phyloP scores from a whole-genome alignment of 1,140 invertebrate species.

The Drosophila bocki region DNA sequence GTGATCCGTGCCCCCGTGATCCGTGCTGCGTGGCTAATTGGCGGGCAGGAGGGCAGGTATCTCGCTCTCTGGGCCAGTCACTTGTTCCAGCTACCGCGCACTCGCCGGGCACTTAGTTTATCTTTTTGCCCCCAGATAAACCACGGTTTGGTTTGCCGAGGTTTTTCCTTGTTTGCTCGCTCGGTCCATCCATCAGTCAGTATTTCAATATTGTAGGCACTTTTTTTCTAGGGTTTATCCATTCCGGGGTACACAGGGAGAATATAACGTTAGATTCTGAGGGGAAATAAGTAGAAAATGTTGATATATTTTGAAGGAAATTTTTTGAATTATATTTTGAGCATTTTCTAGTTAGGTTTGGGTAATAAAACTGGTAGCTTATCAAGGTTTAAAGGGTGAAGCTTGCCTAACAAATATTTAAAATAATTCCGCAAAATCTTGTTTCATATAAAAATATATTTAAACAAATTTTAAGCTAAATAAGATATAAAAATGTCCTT shows the following conservation, averaged over 20 bases:
- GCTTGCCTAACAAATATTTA: neutral
- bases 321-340: neutral
- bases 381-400: neutral
- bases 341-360: neutral
- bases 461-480: neutral
- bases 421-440: too few relatives aligned
- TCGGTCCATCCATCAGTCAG: constrained; percentile 59
- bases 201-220: constrained; percentile 70
- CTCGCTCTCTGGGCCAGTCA: constrained; percentile 12
- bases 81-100: constrained; percentile 57
- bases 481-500: too few relatives aligned
- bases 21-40: constrained; percentile 32
- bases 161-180: constrained; percentile 54
- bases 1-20: constrained; percentile 2
- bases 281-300: neutral
- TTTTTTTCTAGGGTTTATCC: constrained; percentile 54
- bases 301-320: neutral
- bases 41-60: neutral
- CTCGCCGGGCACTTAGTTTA: constrained; percentile 42
- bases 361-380: neutral
- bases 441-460: too few relatives aligned
- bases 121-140: constrained; percentile 67
- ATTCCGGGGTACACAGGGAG: constrained; percentile 23
- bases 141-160: constrained; percentile 50
- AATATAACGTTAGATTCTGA: neutral